Conservation (phyloP, 1,140 invertebrate species). For the Trichonephila clavipes region DNA sequence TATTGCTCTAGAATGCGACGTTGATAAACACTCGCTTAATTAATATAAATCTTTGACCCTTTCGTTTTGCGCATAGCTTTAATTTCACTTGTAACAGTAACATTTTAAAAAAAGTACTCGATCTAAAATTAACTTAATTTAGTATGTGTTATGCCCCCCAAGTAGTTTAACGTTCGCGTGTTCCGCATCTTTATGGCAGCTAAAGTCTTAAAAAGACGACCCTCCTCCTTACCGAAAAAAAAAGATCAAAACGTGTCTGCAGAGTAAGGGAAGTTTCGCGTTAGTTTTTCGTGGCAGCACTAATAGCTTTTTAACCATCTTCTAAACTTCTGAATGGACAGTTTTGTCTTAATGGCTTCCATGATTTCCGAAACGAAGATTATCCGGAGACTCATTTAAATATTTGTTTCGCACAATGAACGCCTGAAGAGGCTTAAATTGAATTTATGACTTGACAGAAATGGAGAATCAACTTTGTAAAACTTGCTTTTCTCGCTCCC, state of each 20-base stretch:
- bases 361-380: background rate
- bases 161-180: background rate
- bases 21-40: no score
- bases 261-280: background rate
- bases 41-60: no score
- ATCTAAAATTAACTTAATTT: no score
- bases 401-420: background rate
- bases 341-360: background rate
- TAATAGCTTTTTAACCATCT: constrained; percentile 45
- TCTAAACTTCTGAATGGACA: background rate
- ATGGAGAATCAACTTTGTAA: background rate
- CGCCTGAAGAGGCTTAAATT: background rate
- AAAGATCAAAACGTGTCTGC: background rate
- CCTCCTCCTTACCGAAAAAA: no score
- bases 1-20: no score
- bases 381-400: background rate
- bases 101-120: no score
- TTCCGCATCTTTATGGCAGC: background rate
- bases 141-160: background rate
- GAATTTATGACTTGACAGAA: background rate
- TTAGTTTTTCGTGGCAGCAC: background rate
- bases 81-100: no score
- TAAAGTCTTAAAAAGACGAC: background rate
- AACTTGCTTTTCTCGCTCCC: background rate
- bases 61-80: no score